Percentiles rank a stretch among this genome's conserved stretches.
Evolutionary conservation across 2,113 vertebrate genomes (phyloP).

Genomic region (Callospermophilus lateralis): DNA sequence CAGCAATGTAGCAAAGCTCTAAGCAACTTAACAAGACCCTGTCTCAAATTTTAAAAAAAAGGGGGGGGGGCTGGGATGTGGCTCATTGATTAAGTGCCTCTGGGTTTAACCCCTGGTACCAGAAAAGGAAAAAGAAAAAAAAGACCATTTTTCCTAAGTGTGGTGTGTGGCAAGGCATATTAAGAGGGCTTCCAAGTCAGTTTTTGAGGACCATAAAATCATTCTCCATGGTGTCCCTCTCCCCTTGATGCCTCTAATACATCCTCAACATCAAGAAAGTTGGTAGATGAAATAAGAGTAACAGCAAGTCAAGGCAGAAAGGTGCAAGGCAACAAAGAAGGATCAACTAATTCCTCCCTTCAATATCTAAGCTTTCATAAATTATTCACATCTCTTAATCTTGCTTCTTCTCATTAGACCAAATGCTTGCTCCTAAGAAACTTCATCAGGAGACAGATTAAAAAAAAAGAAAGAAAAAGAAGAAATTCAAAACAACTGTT

Average conservation of each 20-base stretch:
- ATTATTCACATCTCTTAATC: not conserved
- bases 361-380: conserved; percentile 28
- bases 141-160: conserved; percentile 14
- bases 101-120: too few relatives aligned
- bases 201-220: not conserved
- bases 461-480: not conserved
- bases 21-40: too few relatives aligned
- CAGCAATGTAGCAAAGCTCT: too few relatives aligned
- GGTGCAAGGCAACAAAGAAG: not conserved
- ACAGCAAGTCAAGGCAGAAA: conserved; percentile 32
- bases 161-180: not conserved
- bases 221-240: not conserved
- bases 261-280: conserved; percentile 30
- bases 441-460: not conserved
- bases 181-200: not conserved
- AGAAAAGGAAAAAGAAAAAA: not conserved
- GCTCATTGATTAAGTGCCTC: too few relatives aligned
- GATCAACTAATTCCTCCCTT: not conserved
- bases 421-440: conserved; percentile 53
- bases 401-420: not conserved
- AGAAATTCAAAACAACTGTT: conserved; percentile 31
- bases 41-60: too few relatives aligned
- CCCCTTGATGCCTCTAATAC: not conserved
- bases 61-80: too few relatives aligned
- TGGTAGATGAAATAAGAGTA: not conserved